These are phyloP conservation scores for Pinctada fucata DNA, from an alignment of 2,888 invertebrate species.

Conservation along the genomic window DNA sequence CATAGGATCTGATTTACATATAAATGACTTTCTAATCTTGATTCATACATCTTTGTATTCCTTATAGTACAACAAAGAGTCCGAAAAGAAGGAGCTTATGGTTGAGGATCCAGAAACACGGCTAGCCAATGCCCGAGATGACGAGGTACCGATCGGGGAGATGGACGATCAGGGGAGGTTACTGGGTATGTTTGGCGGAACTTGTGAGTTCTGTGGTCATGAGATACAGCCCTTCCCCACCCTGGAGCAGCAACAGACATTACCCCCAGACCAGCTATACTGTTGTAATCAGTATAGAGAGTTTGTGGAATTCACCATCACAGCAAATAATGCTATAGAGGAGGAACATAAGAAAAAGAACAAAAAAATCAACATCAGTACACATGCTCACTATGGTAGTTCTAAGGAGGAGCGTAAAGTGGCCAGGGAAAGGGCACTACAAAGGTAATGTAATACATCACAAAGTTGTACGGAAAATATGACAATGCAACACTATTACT, in stretches of 20 bases:
- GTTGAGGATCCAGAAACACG: slow-evolving; percentile 47
- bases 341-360: slow-evolving; percentile 56
- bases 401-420: slow-evolving; percentile 69
- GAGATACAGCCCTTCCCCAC: slow-evolving; percentile 71
- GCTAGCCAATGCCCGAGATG: slow-evolving; percentile 11
- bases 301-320: slow-evolving; percentile 71
- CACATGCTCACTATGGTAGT: slow-evolving; percentile 72
- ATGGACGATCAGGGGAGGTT: slow-evolving; percentile 54
- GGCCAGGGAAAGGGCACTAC: slow-evolving; percentile 74
- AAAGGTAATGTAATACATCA: slow-evolving; percentile 58
- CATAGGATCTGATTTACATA: too few relatives aligned
- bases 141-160: slow-evolving; percentile 23
- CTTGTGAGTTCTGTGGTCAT: slow-evolving; percentile 73
- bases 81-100: slow-evolving; percentile 57
- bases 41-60: too few relatives aligned
- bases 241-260: slow-evolving; percentile 67
- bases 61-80: slow-evolving; percentile 66
- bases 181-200: slow-evolving; percentile 63
- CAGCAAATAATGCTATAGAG: slow-evolving; percentile 57
- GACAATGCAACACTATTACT: too few relatives aligned
- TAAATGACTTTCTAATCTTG: too few relatives aligned
- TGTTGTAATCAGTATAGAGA: slow-evolving; percentile 75
- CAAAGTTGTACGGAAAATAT: too few relatives aligned
- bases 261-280: slow-evolving; percentile 70
- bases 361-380: slow-evolving; percentile 67